phyloP scores from a whole-genome alignment of 2,888 invertebrate species.

The Acanthosepion esculentum region DNA sequence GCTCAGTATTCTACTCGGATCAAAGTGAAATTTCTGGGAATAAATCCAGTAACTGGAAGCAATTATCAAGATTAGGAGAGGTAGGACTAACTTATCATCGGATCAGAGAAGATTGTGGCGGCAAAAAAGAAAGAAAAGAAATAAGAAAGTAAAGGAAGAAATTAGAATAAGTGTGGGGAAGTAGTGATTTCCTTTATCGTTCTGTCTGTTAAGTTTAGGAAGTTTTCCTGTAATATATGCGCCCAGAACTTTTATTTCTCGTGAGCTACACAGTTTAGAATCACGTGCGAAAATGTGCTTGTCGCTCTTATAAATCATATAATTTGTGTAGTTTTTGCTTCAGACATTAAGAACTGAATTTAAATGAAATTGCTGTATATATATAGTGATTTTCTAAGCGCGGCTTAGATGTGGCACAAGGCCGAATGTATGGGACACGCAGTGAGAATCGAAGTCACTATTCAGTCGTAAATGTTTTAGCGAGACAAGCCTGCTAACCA shows the following conservation, averaged over 20 bases:
- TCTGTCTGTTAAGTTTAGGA: neutral
- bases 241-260: neutral
- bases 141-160: neutral
- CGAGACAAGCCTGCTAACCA: too few species aligned
- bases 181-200: neutral
- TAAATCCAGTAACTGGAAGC: slow-evolving; percentile 2
- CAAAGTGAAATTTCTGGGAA: neutral
- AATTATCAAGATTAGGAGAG: neutral
- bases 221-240: neutral
- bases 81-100: neutral
- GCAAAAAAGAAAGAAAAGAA: neutral
- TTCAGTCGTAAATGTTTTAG: too few species aligned
- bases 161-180: neutral
- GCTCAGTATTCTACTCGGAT: neutral
- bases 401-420: too few species aligned
- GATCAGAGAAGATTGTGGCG: neutral
- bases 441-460: too few species aligned
- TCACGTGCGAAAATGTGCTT: too few species aligned
- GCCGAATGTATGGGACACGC: too few species aligned
- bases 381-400: too few species aligned
- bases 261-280: too few species aligned
- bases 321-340: too few species aligned
- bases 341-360: too few species aligned
- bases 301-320: too few species aligned
- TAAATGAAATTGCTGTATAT: too few species aligned